phyloP scores from a whole-genome alignment of 2,888 invertebrate genomes.

The Drosophila maculinotata region DNA sequence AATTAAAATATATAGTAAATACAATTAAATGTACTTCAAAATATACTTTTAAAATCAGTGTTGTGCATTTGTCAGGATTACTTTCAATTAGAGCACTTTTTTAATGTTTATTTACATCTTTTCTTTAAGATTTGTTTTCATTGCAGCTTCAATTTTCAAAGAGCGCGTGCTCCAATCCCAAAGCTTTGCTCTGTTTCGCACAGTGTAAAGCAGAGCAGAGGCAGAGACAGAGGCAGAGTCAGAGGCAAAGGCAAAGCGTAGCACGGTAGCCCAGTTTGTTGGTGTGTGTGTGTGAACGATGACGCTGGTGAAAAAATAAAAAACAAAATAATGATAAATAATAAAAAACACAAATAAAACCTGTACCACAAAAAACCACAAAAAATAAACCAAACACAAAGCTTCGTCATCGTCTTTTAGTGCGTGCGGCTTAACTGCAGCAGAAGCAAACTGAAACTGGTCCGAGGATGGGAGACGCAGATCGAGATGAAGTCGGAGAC shows the following conservation, averaged over 20 bases:
- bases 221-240: slow-evolving; percentile 4
- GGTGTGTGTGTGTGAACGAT: slow-evolving; percentile 62
- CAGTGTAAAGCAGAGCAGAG: slow-evolving; percentile 54
- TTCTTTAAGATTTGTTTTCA: slow-evolving; percentile 41
- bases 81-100: not conserved
- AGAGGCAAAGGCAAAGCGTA: slow-evolving; percentile 68
- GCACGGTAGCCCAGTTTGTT: slow-evolving; percentile 80
- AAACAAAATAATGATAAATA: slow-evolving; percentile 77
- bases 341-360: slow-evolving; percentile 75
- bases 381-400: slow-evolving; percentile 71
- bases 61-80: not conserved
- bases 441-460: slow-evolving; percentile 65
- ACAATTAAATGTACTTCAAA: too few relatives aligned
- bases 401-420: slow-evolving; percentile 68
- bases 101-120: slow-evolving; percentile 20
- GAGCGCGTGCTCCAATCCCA: slow-evolving; percentile 36
- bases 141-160: slow-evolving; percentile 11
- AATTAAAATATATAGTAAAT: too few relatives aligned
- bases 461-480: slow-evolving; percentile 19
- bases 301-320: slow-evolving; percentile 67
- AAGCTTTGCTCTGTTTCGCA: slow-evolving; percentile 48
- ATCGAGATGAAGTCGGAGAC: slow-evolving; percentile 5
- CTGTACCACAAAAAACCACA: slow-evolving; percentile 72
- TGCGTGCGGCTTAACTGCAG: slow-evolving; percentile 79
- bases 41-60: too few relatives aligned